phyloP scores from a whole-genome alignment of 2,888 invertebrate genomes.

The Apodemia hepburni region DNA sequence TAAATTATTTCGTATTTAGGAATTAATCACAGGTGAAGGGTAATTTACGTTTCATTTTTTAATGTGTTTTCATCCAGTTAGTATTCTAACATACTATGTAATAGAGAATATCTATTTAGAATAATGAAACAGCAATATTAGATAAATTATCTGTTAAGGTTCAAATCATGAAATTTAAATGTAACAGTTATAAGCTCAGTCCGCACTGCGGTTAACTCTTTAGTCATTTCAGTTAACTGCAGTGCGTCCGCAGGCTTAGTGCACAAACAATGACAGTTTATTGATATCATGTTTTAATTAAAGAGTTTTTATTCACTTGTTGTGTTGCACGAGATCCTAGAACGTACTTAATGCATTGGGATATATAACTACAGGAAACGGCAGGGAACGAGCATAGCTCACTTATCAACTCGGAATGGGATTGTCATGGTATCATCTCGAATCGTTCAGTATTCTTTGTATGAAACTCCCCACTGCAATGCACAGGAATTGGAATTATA shows the following conservation, averaged over 20 bases:
- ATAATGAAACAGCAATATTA: constrained; percentile 34
- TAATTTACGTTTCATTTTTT: too few species aligned
- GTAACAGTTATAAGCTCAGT: constrained; percentile 17
- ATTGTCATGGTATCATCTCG: too few species aligned
- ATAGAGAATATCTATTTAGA: constrained; percentile 24
- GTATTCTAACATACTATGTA: background rate
- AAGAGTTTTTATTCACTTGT: constrained; percentile 35
- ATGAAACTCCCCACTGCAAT: too few species aligned
- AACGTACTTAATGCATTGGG: constrained; percentile 32
- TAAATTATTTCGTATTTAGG: too few species aligned
- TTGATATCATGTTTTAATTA: constrained; percentile 19
- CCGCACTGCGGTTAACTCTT: constrained; percentile 7
- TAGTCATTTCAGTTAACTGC: constrained; percentile 10
- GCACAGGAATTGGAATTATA: too few species aligned
- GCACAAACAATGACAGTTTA: constrained; percentile 32
- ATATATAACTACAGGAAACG: background rate
- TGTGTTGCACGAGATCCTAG: constrained; percentile 36
- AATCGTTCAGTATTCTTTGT: too few species aligned
- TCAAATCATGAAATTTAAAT: constrained; percentile 22
- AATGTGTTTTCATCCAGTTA: background rate
- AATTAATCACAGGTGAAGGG: too few species aligned
- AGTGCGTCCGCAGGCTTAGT: constrained; percentile 13
- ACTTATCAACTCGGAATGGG: too few species aligned
- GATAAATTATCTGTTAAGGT: constrained; percentile 33
- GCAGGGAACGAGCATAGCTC: background rate